phyloP scores from a whole-genome alignment of 2,113 vertebrate genomes.

The Scolopax mira region DNA sequence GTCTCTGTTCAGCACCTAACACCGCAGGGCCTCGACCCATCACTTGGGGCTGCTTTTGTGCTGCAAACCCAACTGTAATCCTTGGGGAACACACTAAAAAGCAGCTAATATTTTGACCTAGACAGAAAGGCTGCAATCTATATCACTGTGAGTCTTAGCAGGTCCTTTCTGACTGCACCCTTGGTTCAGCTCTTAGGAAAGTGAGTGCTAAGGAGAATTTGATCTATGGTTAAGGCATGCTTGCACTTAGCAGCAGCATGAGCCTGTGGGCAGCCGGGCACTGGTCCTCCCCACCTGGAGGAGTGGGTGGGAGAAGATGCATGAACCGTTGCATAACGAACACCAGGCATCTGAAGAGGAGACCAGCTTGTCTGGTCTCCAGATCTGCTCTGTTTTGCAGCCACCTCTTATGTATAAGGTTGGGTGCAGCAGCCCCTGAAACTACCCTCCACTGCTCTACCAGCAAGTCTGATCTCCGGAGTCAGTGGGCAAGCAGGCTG shows the following conservation, averaged over 20 bases:
- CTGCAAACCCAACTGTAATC: neutral
- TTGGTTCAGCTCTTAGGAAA: neutral
- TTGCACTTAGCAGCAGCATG: neutral
- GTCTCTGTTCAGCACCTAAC: neutral
- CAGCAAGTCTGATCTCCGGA: neutral
- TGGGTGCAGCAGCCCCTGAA: neutral
- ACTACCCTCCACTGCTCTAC: neutral
- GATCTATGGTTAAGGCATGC: neutral
- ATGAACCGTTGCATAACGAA: neutral
- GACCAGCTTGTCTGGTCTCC: neutral
- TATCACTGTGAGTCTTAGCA: neutral
- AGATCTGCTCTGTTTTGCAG: neutral
- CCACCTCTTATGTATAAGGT: accelerated
- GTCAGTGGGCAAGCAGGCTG: neutral
- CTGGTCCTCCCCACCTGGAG: neutral
- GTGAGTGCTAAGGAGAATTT: neutral
- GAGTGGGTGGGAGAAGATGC: neutral
- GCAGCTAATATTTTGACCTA: neutral
- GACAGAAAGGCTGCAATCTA: neutral
- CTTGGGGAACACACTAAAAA: neutral
- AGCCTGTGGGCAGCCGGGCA: accelerated
- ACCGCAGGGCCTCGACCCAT: neutral
- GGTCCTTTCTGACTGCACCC: neutral
- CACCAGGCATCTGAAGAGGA: neutral
- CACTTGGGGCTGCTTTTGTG: neutral